Conservation (phyloP, 2,797 vertebrate genomes). For the Sebastes hubbsi region DNA sequence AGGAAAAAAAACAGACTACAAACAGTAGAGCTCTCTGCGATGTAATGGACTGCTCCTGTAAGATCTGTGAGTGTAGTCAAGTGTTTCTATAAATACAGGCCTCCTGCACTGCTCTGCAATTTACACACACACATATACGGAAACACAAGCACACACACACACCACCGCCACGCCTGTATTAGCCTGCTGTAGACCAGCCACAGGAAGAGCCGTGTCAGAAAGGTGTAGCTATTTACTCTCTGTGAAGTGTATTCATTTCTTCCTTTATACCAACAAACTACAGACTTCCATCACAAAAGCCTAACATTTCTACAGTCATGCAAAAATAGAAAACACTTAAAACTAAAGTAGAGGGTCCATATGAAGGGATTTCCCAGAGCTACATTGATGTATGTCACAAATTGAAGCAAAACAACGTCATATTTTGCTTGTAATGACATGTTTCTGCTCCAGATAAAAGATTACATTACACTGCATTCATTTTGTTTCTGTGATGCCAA, state of each 20-base stretch:
- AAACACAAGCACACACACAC: conserved; percentile 11
- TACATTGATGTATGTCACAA: background rate
- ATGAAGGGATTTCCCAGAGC: background rate
- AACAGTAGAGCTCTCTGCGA: conserved; percentile 23
- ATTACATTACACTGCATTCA: conserved; percentile 7
- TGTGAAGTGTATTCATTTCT: background rate
- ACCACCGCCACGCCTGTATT: conserved; percentile 56
- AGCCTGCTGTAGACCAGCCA: conserved; percentile 40
- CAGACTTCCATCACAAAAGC: background rate
- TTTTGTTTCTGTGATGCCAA: conserved; percentile 11
- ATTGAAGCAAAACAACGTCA: background rate
- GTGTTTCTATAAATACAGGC: conserved; percentile 81
- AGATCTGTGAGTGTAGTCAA: conserved; percentile 73
- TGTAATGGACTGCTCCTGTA: conserved; percentile 48
- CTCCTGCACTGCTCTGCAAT: conserved; percentile 72
- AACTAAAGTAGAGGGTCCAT: background rate
- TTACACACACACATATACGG: conserved; percentile 44
- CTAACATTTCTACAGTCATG: background rate
- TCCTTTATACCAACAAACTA: background rate
- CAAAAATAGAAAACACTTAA: background rate
- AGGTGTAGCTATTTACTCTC: conserved; percentile 15
- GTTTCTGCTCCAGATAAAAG: conserved; percentile 19
- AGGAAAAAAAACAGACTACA: background rate
- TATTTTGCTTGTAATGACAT: conserved; percentile 19
- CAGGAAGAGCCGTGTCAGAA: conserved; percentile 11